Evolutionary conservation across 2,113 vertebrate species (phyloP).

Genomic region (Megalops atlanticus): DNA sequence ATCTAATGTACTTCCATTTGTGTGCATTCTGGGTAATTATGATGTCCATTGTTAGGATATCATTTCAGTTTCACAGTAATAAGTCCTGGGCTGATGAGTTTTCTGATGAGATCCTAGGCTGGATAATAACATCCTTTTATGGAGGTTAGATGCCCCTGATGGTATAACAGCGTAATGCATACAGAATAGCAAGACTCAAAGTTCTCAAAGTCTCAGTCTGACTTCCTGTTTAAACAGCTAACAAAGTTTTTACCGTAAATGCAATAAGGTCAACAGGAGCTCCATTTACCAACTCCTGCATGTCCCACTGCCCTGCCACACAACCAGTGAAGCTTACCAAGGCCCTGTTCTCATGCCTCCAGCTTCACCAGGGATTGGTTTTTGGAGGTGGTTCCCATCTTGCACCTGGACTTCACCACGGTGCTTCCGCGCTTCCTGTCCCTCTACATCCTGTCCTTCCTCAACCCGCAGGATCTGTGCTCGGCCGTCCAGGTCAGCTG

Average conservation of each 20-base stretch:
- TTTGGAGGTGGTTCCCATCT: conserved; percentile 65
- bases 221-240: background rate
- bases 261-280: background rate
- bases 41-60: no score
- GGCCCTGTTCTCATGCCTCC: background rate
- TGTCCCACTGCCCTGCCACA: background rate
- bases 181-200: background rate
- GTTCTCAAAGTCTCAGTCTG: background rate
- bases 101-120: no score
- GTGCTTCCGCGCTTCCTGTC: conserved; percentile 79
- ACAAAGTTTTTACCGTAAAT: background rate
- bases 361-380: conserved; percentile 75
- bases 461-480: conserved; percentile 78
- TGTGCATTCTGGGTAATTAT: no score
- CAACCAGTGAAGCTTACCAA: no score
- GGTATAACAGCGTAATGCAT: background rate
- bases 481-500: conserved; percentile 79
- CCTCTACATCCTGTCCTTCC: conserved; percentile 81
- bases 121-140: no score
- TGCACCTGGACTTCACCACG: conserved; percentile 74
- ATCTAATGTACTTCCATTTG: no score
- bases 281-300: background rate
- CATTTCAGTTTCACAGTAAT: no score
- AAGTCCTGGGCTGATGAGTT: no score
- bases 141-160: no score